Base-by-base conservation (phyloP, 2,113 vertebrate genomes). In the Hypomesus transpacificus region DNA sequence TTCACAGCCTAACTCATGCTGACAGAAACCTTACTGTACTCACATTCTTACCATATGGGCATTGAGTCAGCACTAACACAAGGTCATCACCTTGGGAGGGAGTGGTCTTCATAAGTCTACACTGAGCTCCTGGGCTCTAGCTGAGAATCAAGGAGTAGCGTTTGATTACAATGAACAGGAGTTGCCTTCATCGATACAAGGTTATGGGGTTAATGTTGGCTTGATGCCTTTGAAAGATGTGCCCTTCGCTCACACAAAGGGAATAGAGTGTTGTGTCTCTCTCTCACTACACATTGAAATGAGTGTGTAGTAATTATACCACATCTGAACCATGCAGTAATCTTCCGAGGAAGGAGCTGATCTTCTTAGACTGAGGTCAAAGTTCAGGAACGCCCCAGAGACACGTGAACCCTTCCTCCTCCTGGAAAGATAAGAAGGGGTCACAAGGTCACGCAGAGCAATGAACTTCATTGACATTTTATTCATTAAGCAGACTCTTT, bases 11-110 rank as follows among this genome's bases (percentile, higher is more conserved):
- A 18, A 11, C 8, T 46, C 9, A 8, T 63, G 69, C 69, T 56
- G 61, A 73, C 70, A 46, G 71, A 16, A 70, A 31, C n/a, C 69
- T 6, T 28, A 46, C 50, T 34, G 14, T 28, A 59, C 26, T 34
- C 71, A 46, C 54, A 58, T 64, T 64, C n/a, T 7, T 20, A 52
- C 65, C 21, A 50, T 18, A 46, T 17, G 34, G 46, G 66, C 18
- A 22, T 63, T 61, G 71, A 65, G 66, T 77, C 75, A 77, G 70
- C 75, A n/a, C 4, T 24, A n/a, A 24, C 34, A 14, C 22, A 53
- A 52, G 69, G 75, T 63, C 57, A 71, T 24, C 63, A 69, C 22
- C 64, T 69, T 46, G 63, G 28, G 24, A 53, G 34, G 18, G 50
- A 2, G 8, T 1, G 61, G 50, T 18, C 65, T 20, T 50, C n/a